Conservation (phyloP, 2,113 vertebrate genomes). For the Morone saxatilis region DNA sequence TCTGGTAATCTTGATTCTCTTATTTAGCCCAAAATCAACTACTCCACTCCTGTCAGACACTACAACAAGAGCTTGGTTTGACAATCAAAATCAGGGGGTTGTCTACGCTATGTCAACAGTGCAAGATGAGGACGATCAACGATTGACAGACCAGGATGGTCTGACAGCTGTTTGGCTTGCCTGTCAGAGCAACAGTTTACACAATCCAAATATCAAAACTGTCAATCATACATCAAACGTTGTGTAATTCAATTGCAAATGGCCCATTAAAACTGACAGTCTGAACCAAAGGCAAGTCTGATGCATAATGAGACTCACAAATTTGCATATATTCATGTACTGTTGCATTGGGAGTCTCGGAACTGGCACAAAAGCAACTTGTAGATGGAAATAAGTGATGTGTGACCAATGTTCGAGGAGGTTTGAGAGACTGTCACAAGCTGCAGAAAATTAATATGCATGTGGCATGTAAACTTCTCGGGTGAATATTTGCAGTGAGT, state of each 20-base stretch:
- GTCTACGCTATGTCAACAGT: slow-evolving; percentile 21
- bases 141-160: slow-evolving; percentile 47
- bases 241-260: slow-evolving; percentile 69
- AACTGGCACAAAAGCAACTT: slow-evolving; percentile 54
- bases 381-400: slow-evolving; percentile 67
- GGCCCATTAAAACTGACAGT: slow-evolving; percentile 69
- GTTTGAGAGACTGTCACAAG: slow-evolving; percentile 43
- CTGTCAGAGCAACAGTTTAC: slow-evolving; percentile 62
- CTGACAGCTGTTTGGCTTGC: slow-evolving; percentile 63
- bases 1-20: neutral
- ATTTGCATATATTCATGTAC: slow-evolving; percentile 77
- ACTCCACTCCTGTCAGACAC: neutral
- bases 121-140: slow-evolving; percentile 37
- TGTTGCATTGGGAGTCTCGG: slow-evolving; percentile 60
- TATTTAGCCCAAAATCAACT: slow-evolving; percentile 1
- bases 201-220: slow-evolving; percentile 74
- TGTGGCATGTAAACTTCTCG: slow-evolving; percentile 20
- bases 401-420: slow-evolving; percentile 61
- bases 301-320: slow-evolving; percentile 46
- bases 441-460: slow-evolving; percentile 61
- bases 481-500: slow-evolving; percentile 42
- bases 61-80: slow-evolving; percentile 16
- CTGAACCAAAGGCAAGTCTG: slow-evolving; percentile 61
- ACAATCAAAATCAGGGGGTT: slow-evolving; percentile 31
- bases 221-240: slow-evolving; percentile 71